A percentile compares a stretch with the other conserved stretches of the same genome.
phyloP scores from a whole-genome alignment of 2,888 invertebrate genomes.

The Uropetala carovei region DNA sequence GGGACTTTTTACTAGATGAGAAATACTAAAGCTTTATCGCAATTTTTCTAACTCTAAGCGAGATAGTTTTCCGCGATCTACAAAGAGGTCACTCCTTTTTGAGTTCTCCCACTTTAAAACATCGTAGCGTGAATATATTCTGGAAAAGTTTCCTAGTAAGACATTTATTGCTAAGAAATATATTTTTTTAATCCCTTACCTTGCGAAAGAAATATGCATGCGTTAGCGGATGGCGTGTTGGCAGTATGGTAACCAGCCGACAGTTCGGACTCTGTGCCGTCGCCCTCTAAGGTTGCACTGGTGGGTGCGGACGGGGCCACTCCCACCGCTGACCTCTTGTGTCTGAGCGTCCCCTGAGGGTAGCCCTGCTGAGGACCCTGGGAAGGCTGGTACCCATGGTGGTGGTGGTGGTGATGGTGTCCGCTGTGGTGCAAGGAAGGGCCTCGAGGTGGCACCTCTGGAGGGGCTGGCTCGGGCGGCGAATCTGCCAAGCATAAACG shows the following conservation, averaged over 20 bases:
- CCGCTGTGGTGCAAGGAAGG: constrained; percentile 82
- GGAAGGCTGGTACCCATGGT: constrained; percentile 30
- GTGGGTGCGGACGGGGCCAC: constrained; percentile 51
- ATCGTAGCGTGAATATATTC: too few species aligned
- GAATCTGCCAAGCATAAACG: constrained; percentile 81
- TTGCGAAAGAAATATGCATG: constrained; percentile 70
- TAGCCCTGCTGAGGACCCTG: constrained; percentile 43
- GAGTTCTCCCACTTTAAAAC: too few species aligned
- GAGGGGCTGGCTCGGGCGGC: constrained; percentile 90
- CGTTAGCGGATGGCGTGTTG: constrained; percentile 67
- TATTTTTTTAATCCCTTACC: constrained; percentile 66
- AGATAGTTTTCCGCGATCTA: too few species aligned
- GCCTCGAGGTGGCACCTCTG: constrained; percentile 90
- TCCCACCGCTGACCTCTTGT: constrained; percentile 19
- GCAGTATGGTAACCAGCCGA: constrained; percentile 66
- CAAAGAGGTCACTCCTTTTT: too few species aligned
- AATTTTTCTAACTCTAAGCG: too few species aligned
- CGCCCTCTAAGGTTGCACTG: constrained; percentile 66
- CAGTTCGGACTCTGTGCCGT: constrained; percentile 66
- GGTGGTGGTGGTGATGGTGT: constrained; percentile 60
- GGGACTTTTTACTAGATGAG: too few species aligned
- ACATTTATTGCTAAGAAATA: too few species aligned
- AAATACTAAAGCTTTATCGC: too few species aligned
- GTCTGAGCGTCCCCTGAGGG: constrained; percentile 33
- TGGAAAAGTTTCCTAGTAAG: too few species aligned